phyloP scores from a whole-genome alignment of 2,113 vertebrate species.

The Rhabdornis inornatus region DNA sequence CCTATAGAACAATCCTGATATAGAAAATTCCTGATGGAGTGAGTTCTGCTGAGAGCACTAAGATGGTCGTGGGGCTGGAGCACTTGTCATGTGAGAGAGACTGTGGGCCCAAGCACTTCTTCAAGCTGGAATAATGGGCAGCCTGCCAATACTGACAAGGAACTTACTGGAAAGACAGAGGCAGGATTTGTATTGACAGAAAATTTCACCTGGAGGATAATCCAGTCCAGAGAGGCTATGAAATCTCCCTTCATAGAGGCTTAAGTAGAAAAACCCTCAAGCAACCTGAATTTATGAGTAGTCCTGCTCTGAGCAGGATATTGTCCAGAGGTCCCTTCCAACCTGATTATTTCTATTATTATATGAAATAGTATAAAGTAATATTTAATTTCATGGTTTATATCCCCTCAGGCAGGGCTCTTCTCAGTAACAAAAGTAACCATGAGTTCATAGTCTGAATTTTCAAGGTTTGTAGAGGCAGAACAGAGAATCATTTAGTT shows the following conservation, averaged over 20 bases:
- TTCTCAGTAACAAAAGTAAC: not conserved
- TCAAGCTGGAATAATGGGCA: not conserved
- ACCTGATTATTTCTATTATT: not conserved
- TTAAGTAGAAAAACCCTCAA: not conserved
- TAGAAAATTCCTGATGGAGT: not conserved
- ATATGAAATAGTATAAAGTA: not conserved
- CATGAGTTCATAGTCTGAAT: not conserved
- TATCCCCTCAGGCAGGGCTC: not conserved
- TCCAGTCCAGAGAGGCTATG: not conserved
- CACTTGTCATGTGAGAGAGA: not conserved
- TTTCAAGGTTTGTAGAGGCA: not conserved
- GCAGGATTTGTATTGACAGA: not conserved
- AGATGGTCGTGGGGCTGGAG: not conserved
- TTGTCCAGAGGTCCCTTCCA: not conserved
- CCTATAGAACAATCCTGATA: not conserved
- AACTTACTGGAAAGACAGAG: not conserved
- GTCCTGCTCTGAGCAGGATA: not conserved
- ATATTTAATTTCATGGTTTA: not conserved
- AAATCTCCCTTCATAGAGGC: not conserved
- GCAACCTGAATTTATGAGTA: not conserved
- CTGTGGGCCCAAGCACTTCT: not conserved
- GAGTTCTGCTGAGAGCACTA: not conserved
- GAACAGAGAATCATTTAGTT: not conserved
- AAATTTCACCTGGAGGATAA: not conserved
- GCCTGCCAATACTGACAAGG: not conserved